A percentile compares a stretch with the other conserved stretches of the same genome.
phyloP scores from a whole-genome alignment of 2,888 invertebrate species.

The Idaea aversata region DNA sequence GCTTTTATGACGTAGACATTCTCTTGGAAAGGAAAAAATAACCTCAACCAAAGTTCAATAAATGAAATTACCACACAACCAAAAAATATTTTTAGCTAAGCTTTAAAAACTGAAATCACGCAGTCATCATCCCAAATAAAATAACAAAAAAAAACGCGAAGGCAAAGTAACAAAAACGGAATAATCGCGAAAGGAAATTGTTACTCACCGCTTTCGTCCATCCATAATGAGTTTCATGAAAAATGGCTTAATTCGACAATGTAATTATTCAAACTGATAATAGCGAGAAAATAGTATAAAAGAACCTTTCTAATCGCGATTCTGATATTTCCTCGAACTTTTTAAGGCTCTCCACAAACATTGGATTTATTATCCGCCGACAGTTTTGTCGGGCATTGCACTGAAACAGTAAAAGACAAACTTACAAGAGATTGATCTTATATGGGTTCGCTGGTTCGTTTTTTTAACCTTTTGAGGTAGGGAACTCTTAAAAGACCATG shows the following conservation, averaged over 20 bases:
- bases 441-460: too few relatives aligned
- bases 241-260: constrained; percentile 22
- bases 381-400: too few relatives aligned
- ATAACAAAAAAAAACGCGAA: not conserved
- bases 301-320: not conserved
- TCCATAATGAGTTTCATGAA: constrained; percentile 11
- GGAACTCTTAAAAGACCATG: too few relatives aligned
- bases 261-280: constrained; percentile 28
- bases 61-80: too few relatives aligned
- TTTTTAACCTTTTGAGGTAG: too few relatives aligned
- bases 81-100: not conserved
- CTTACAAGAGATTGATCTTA: too few relatives aligned
- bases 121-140: not conserved
- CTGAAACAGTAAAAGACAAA: too few relatives aligned
- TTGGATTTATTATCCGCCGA: not conserved
- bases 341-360: not conserved
- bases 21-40: too few relatives aligned
- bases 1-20: too few relatives aligned
- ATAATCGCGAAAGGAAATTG: not conserved
- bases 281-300: constrained; percentile 10
- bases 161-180: not conserved
- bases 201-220: not conserved
- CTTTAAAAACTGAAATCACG: not conserved
- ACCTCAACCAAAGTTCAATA: too few relatives aligned
- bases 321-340: not conserved